These are phyloP conservation scores for Acleris literana DNA, from an alignment of 2,888 invertebrate genomes.

Conservation along the genomic window DNA sequence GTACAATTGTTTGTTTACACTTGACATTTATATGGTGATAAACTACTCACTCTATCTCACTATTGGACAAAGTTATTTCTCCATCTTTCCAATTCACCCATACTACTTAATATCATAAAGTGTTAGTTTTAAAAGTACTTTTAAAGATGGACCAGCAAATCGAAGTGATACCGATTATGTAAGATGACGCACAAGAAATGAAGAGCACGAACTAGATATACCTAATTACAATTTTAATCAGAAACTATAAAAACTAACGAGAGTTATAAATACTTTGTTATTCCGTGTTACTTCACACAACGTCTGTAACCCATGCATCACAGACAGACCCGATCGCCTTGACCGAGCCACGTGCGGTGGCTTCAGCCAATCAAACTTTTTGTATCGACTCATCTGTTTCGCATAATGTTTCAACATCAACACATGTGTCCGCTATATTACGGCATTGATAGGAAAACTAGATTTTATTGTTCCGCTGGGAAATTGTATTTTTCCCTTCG, in stretches of 20 bases:
- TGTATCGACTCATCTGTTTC: constrained; percentile 29
- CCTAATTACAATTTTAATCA: constrained; percentile 19
- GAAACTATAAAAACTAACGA: constrained; percentile 1
- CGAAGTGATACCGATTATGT: too few species aligned
- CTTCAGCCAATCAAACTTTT: constrained; percentile 36
- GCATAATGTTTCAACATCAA: constrained; percentile 23
- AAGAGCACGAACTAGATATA: too few species aligned
- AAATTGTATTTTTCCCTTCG: not conserved
- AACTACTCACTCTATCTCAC: too few species aligned
- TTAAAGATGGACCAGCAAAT: too few species aligned
- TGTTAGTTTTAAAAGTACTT: too few species aligned
- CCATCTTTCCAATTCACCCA: too few species aligned
- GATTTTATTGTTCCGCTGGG: constrained; percentile 16
- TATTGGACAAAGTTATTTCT: too few species aligned
- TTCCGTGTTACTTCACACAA: constrained; percentile 8
- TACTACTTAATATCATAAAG: too few species aligned
- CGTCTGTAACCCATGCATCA: constrained; percentile 18
- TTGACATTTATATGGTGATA: too few species aligned
- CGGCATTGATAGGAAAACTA: constrained; percentile 11
- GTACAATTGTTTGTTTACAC: too few species aligned
- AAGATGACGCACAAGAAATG: too few species aligned
- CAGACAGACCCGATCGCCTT: constrained; percentile 28
- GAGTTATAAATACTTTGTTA: too few species aligned
- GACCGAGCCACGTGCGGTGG: constrained; percentile 26
- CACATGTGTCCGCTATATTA: constrained; percentile 21